These are phyloP conservation scores for Ormyrus nitidulus DNA, from an alignment of 2,888 invertebrate genomes.

Conservation along the genomic window DNA sequence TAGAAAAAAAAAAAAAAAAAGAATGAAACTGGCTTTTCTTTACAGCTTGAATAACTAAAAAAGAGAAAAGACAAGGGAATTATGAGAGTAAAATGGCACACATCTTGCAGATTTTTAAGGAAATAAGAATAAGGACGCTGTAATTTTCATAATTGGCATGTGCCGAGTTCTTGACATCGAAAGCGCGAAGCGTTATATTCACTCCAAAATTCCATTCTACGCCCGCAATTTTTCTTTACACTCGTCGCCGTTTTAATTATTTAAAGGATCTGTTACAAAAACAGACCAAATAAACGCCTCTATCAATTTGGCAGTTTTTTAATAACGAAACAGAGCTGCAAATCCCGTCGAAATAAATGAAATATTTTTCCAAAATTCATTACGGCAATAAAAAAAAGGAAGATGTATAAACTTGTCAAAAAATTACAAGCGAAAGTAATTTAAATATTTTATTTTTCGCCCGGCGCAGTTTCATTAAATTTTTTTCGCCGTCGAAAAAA, in stretches of 20 bases:
- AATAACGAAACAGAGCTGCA: not conserved
- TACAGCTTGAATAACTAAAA: constrained; percentile 22
- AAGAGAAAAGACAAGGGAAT: constrained; percentile 9
- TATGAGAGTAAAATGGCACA: constrained; percentile 27
- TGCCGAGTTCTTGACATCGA: constrained; percentile 15
- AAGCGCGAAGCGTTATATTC: constrained; percentile 8
- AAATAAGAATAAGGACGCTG: constrained; percentile 51
- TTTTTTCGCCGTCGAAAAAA: not conserved
- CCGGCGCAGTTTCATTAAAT: constrained; percentile 8
- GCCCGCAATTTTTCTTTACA: not conserved
- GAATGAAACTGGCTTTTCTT: not conserved
- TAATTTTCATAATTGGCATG: constrained; percentile 51
- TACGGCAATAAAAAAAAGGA: too few species aligned
- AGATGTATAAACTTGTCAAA: too few species aligned
- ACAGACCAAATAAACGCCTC: not conserved
- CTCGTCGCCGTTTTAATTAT: not conserved
- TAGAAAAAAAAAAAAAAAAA: constrained; percentile 21
- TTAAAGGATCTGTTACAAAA: not conserved
- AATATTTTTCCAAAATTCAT: not conserved
- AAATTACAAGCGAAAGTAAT: not conserved
- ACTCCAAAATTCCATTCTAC: not conserved
- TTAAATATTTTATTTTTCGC: not conserved
- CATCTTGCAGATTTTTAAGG: constrained; percentile 32
- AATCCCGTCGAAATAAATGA: not conserved
- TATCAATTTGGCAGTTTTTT: not conserved